A percentile compares a stretch with the other conserved stretches of the same genome.
These are phyloP conservation scores for Drosophila ambigua DNA, from an alignment of 1,140 invertebrate species.

Conservation along the genomic window DNA sequence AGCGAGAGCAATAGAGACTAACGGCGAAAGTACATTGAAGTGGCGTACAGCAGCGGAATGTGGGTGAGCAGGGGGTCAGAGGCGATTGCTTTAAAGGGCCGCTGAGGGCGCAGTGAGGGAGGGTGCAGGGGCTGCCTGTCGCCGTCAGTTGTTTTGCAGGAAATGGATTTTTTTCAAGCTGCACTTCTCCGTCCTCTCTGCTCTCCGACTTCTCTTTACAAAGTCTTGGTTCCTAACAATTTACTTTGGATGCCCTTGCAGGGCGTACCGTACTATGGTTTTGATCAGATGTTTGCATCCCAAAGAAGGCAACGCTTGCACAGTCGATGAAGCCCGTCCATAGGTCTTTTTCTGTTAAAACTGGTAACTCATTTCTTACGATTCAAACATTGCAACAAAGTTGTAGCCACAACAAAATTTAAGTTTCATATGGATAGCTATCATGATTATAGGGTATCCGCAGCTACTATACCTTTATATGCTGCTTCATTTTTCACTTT, in stretches of 20 bases:
- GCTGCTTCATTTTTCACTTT: slow-evolving; percentile 48
- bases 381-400: too few relatives aligned
- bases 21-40: slow-evolving; percentile 19
- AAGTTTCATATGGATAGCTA: too few relatives aligned
- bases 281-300: too few relatives aligned
- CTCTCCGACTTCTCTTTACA: neutral
- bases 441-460: too few relatives aligned
- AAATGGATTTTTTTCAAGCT: slow-evolving; percentile 65
- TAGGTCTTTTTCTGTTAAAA: too few relatives aligned
- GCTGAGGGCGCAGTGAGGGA: neutral
- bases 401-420: too few relatives aligned
- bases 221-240: slow-evolving; percentile 31
- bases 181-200: slow-evolving; percentile 45
- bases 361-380: too few relatives aligned
- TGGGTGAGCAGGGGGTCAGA: slow-evolving; percentile 16
- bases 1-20: slow-evolving; percentile 4
- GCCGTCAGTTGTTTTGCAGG: slow-evolving; percentile 73
- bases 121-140: slow-evolving; percentile 49
- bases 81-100: slow-evolving; percentile 64
- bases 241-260: slow-evolving; percentile 14
- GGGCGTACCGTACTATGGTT: too few relatives aligned
- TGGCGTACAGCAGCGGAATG: slow-evolving; percentile 6
- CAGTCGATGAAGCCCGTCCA: too few relatives aligned
- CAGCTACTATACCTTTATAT: too few relatives aligned
- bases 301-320: too few relatives aligned